These are phyloP conservation scores for Protophormia terraenovae DNA, from an alignment of 2,888 invertebrate species.

Conservation along the genomic window DNA sequence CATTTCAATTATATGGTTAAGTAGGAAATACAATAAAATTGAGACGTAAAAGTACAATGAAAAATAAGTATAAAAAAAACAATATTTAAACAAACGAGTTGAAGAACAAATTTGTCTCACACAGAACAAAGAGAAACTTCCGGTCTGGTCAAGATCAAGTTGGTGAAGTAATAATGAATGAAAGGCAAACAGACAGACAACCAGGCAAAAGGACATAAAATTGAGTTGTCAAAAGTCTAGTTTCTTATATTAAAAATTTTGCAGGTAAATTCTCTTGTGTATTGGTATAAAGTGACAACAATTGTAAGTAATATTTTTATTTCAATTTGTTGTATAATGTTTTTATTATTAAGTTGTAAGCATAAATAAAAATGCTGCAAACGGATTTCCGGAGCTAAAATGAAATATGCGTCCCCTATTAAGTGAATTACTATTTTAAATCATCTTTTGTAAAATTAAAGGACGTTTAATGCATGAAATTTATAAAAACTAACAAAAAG, in stretches of 20 bases:
- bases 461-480: constrained; percentile 28
- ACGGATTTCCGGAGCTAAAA: constrained; percentile 66
- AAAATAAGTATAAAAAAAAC: background rate
- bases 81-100: constrained; percentile 36
- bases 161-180: constrained; percentile 7
- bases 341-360: constrained; percentile 48
- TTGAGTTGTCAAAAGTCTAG: constrained; percentile 66
- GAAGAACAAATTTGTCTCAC: constrained; percentile 55
- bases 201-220: constrained; percentile 48
- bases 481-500: too few species aligned
- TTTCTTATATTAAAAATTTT: constrained; percentile 22
- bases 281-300: constrained; percentile 31
- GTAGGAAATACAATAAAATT: constrained; percentile 58
- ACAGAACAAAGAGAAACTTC: constrained; percentile 53
- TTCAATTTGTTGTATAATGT: constrained; percentile 15
- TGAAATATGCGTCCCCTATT: constrained; percentile 50
- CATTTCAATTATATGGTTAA: constrained; percentile 61
- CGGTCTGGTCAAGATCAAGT: constrained; percentile 55
- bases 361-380: constrained; percentile 36
- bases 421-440: background rate
- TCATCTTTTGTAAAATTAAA: constrained; percentile 2
- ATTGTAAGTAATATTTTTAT: constrained; percentile 48
- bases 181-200: background rate
- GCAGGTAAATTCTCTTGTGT: constrained; percentile 53
- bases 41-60: background rate